Evolutionary conservation across 2,888 invertebrate genomes (phyloP).

Genomic region (Phragmatobia fuliginosa): DNA sequence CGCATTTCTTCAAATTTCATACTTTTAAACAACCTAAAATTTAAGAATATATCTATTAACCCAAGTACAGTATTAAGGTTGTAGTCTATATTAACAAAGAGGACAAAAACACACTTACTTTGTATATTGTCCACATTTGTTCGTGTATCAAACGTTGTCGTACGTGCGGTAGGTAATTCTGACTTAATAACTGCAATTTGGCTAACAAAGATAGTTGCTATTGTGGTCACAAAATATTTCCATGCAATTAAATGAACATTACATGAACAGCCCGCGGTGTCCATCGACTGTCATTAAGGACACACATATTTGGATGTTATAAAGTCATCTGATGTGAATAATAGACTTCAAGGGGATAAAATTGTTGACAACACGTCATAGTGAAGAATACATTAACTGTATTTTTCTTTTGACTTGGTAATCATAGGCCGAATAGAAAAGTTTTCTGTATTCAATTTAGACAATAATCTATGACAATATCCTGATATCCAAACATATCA

Average conservation of each 20-base stretch:
- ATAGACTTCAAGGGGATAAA: constrained; percentile 32
- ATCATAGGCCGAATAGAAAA: not conserved
- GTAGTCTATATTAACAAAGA: not conserved
- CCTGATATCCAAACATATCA: no score
- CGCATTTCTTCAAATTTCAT: not conserved
- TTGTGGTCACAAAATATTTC: constrained; percentile 69
- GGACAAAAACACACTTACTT: not conserved
- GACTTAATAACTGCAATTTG: constrained; percentile 69
- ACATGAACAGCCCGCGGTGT: constrained; percentile 64
- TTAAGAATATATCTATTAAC: not conserved
- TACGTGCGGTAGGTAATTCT: constrained; percentile 14
- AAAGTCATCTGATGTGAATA: constrained; percentile 45
- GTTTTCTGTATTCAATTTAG: not conserved
- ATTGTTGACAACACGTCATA: constrained; percentile 4
- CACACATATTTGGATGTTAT: constrained; percentile 60
- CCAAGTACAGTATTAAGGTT: not conserved
- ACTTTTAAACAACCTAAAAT: not conserved
- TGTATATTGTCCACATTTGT: not conserved
- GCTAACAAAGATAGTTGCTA: constrained; percentile 62
- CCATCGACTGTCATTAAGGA: constrained; percentile 74
- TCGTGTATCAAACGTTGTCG: constrained; percentile 10
- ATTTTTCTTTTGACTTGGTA: not conserved
- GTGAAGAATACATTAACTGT: not conserved
- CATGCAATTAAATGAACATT: constrained; percentile 84
- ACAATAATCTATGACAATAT: no score